These are phyloP conservation scores for Cylloceria caligata DNA, from an alignment of 2,888 invertebrate genomes.

Conservation along the genomic window DNA sequence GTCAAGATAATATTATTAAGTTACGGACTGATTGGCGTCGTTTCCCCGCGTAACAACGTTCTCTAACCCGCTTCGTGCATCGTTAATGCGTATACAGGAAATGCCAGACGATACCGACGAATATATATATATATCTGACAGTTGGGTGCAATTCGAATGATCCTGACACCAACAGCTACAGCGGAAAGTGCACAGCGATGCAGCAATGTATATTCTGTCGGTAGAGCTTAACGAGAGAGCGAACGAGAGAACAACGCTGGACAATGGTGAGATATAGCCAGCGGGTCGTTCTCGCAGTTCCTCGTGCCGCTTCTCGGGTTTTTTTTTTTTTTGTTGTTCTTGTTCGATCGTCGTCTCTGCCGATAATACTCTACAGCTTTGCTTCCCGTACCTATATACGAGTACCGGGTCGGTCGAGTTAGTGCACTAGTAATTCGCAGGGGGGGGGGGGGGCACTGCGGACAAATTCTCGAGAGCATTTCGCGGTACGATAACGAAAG, in stretches of 20 bases:
- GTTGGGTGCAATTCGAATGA: constrained; percentile 2
- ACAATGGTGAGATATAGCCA: constrained; percentile 71
- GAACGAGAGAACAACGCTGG: constrained; percentile 44
- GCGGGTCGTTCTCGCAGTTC: constrained; percentile 68
- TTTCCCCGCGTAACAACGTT: constrained; percentile 61
- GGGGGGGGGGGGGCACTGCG: constrained; percentile 41
- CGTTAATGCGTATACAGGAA: constrained; percentile 29
- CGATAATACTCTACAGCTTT: constrained; percentile 16
- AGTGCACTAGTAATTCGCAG: constrained; percentile 51
- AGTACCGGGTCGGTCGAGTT: constrained; percentile 23
- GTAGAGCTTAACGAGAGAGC: constrained; percentile 24
- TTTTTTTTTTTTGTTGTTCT: constrained; percentile 39
- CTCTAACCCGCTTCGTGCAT: constrained; percentile 17
- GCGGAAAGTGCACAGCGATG: constrained; percentile 9
- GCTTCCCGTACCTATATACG: constrained; percentile 22
- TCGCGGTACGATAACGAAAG: constrained; percentile 55
- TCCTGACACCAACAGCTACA: constrained; percentile 7
- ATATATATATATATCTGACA: constrained; percentile 2
- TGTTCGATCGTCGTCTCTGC: constrained; percentile 43
- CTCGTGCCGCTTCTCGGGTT: constrained; percentile 31
- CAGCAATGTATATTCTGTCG: constrained; percentile 18
- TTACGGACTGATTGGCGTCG: constrained; percentile 74
- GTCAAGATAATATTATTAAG: constrained; percentile 79
- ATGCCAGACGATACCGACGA: constrained; percentile 9
- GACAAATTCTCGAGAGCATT: constrained; percentile 64